Conservation (phyloP, 2,113 vertebrate genomes). For the Canis aureus region DNA sequence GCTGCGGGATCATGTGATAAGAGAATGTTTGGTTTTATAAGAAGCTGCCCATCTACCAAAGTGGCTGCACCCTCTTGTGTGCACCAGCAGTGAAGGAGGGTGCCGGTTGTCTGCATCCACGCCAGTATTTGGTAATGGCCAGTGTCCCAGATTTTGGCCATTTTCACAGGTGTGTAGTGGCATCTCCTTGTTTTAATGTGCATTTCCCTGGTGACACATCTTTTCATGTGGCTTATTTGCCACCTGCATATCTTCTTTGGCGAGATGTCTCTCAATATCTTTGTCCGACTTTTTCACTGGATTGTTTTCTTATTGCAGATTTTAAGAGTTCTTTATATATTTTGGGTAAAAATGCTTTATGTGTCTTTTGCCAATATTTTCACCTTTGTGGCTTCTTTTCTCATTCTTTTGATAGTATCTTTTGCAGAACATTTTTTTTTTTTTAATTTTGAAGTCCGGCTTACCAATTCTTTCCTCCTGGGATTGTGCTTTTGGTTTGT, state of each 20-base stretch:
- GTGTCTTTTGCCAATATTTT: not conserved
- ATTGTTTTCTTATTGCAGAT: not conserved
- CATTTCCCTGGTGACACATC: not conserved
- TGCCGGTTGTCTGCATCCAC: fast-evolving
- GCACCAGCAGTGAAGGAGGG: fast-evolving
- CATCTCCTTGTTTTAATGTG: too few species aligned
- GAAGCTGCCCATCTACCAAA: not conserved
- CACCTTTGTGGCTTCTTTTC: not conserved
- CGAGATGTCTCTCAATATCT: too few species aligned
- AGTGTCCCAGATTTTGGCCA: not conserved
- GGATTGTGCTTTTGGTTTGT: not conserved
- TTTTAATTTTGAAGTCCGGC: not conserved
- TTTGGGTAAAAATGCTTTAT: not conserved
- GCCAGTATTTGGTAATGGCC: not conserved
- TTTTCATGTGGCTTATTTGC: not conserved
- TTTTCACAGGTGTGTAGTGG: not conserved
- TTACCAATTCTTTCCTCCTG: not conserved
- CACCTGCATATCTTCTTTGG: not conserved
- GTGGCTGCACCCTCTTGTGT: fast-evolving
- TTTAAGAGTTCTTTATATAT: not conserved
- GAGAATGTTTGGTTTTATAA: not conserved
- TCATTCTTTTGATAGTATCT: not conserved
- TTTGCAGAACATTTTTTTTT: not conserved
- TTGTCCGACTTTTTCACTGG: not conserved
- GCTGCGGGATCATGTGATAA: not conserved